Evolutionary conservation across 2,113 vertebrate genomes (phyloP).

Genomic region (Gnathochromis pfefferi): DNA sequence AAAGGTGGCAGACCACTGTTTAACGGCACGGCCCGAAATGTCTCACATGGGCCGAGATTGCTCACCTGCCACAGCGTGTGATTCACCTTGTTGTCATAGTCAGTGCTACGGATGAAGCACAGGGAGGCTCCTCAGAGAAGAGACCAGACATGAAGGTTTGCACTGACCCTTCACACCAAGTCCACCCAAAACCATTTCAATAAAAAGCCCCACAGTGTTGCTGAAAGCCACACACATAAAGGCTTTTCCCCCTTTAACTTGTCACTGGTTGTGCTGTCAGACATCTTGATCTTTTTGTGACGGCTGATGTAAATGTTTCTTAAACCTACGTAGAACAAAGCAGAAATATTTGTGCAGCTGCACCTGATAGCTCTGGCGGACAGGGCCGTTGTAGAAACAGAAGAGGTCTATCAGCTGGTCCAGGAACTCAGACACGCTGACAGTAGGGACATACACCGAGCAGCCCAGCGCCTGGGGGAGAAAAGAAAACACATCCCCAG

Average conservation of each 20-base stretch:
- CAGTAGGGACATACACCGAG: slow-evolving; percentile 77
- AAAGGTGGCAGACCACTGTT: not conserved
- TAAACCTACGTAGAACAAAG: not conserved
- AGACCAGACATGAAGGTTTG: not conserved
- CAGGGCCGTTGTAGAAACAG: slow-evolving; percentile 82
- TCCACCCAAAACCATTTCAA: not conserved
- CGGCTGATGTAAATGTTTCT: not conserved
- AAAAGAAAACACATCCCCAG: not conserved
- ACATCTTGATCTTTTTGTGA: not conserved
- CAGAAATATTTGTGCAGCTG: not conserved
- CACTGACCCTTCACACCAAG: not conserved
- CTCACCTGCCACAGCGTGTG: fast-evolving
- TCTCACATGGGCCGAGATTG: not conserved
- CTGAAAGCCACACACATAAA: not conserved
- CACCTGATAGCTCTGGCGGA: slow-evolving; percentile 80
- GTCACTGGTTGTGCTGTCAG: not conserved
- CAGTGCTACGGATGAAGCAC: not conserved
- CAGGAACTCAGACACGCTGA: slow-evolving; percentile 79
- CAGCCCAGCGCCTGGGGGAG: slow-evolving; percentile 81
- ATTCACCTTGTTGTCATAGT: not conserved
- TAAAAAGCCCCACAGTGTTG: not conserved
- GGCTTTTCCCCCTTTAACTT: fast-evolving
- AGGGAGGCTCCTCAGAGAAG: not conserved
- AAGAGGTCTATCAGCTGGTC: slow-evolving; percentile 84
- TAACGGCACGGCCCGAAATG: not conserved